phyloP scores from a whole-genome alignment of 2,113 vertebrate genomes.

The Nicator chloris region DNA sequence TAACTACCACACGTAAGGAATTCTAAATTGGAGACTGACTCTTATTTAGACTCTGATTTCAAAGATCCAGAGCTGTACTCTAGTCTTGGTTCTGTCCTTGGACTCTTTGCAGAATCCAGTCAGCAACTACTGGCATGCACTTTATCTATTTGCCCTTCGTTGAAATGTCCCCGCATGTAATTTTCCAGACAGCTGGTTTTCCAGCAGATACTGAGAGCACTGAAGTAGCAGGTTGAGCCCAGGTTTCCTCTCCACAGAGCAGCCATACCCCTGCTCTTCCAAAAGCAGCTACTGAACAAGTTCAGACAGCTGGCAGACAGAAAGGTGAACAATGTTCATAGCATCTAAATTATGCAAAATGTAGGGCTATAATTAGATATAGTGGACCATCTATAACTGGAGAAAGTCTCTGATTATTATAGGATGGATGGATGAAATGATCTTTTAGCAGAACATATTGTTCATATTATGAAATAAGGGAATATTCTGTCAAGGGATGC shows the following conservation, averaged over 20 bases:
- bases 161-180: background rate
- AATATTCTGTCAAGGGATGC: background rate
- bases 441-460: background rate
- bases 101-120: background rate
- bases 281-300: background rate
- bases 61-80: background rate
- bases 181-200: constrained; percentile 9
- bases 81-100: background rate
- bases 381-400: background rate
- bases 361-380: constrained; percentile 26
- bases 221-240: background rate
- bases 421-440: background rate
- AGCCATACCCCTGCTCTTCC: background rate
- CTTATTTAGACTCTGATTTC: background rate
- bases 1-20: background rate
- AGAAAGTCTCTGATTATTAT: background rate
- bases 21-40: background rate
- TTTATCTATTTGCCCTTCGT: background rate
- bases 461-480: background rate
- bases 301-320: background rate
- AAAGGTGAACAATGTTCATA: constrained; percentile 4
- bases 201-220: background rate
- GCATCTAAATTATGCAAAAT: constrained; percentile 38
- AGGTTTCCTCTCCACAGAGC: background rate
- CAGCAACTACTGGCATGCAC: background rate